phyloP scores from a whole-genome alignment of 2,113 vertebrate genomes.

The Isurus oxyrinchus region DNA sequence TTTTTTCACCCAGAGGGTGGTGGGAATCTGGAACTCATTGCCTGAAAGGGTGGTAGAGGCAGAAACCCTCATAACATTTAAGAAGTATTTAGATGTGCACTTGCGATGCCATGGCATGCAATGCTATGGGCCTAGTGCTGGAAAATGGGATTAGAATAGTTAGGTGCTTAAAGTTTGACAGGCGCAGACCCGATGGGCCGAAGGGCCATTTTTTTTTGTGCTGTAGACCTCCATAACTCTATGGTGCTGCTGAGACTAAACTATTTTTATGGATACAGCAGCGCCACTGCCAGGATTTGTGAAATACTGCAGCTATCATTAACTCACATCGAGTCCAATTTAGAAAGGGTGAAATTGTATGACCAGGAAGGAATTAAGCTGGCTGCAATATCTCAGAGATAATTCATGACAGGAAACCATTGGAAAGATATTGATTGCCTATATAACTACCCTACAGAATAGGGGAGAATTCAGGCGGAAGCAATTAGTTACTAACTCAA shows the following conservation, averaged over 20 bases:
- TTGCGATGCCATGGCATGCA: too few relatives aligned
- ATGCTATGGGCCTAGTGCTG: too few relatives aligned
- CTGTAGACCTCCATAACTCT: too few relatives aligned
- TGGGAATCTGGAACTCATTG: too few relatives aligned
- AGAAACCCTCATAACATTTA: too few relatives aligned
- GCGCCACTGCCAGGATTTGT: not conserved
- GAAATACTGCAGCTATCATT: not conserved
- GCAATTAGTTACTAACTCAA: not conserved
- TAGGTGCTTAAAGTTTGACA: too few relatives aligned
- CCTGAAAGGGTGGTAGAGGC: too few relatives aligned
- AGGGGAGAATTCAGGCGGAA: not conserved
- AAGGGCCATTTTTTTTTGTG: too few relatives aligned
- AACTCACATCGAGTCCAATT: not conserved
- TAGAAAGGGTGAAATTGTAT: not conserved
- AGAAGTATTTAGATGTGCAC: too few relatives aligned
- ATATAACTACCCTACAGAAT: not conserved
- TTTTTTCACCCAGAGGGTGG: too few relatives aligned
- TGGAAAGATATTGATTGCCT: not conserved
- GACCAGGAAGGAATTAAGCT: not conserved
- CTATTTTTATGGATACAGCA: not conserved
- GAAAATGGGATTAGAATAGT: too few relatives aligned
- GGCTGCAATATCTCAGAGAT: not conserved
- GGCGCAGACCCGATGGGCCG: too few relatives aligned
- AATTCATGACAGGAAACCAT: not conserved
- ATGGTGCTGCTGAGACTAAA: not conserved